Evolutionary conservation across 2,888 invertebrate genomes (phyloP), one percentile per base, ranked within the genome.

Genomic region (Hyposoter didymator): DNA sequence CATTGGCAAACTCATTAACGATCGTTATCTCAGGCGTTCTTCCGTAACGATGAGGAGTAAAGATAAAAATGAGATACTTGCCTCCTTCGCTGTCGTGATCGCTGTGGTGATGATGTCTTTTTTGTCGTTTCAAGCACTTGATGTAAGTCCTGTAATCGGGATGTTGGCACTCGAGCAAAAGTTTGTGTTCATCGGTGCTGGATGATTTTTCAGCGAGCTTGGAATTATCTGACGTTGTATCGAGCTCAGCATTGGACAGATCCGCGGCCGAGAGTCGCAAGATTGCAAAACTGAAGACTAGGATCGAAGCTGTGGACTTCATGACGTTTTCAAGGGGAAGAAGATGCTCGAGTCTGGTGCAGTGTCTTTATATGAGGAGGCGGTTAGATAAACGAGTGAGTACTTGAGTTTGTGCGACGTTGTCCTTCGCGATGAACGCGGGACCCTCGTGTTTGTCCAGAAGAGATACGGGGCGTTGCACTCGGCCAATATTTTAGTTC

Each of bases 131-230:
- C 8, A 93, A 87, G 62, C 93, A 93, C 84, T 91, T 91, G 43
- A 93, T 90, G 80, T 93, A 93, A 17, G 90, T 91, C 55, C 91
- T 89, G 85, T 93, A 93, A 81, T 93, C 92, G 17, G 91, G 79
- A 84, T 92, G 87, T 45, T 89, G 89, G 62, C 93, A 93, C 17
- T 92, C 91, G 22, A 83, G 22, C 19, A 92, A 70, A 35, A 91
- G 22, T 55, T 89, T 89, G 4, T 84, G 85, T 19, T 90, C 88
- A 0, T 91, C 88, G 5, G 76, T 43, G 17, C 67, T 84, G 14
- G 85, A 64, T 0, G 59, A 59, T 59, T 59, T 59, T 10, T 59
- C 59, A 12, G 28, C 2, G 12, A 22, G 28, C 4, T 28, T 28
- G 1, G 59, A 59, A 28, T 8, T 39, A 7, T 10, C 28, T 0